A percentile compares a stretch with the other conserved stretches of the same genome.
phyloP scores from a whole-genome alignment of 2,888 invertebrate species.

The Netelia inedita region DNA sequence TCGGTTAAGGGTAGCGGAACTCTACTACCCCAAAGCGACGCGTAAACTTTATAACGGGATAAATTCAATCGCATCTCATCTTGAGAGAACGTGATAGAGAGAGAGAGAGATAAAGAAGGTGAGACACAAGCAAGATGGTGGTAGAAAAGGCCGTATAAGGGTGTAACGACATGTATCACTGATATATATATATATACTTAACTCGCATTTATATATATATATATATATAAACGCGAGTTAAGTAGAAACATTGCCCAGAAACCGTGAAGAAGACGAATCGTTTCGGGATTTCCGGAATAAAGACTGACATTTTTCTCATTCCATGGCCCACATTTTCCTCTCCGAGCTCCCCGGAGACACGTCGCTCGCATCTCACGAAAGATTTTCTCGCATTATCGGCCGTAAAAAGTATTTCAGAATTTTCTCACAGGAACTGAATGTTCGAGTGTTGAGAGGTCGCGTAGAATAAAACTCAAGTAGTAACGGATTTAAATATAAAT shows the following conservation, averaged over 20 bases:
- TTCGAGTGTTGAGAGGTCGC: not conserved
- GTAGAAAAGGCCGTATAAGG: not conserved
- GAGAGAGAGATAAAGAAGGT: constrained; percentile 40
- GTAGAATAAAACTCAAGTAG: constrained; percentile 1
- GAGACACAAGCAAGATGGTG: constrained; percentile 12
- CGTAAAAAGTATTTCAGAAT: constrained; percentile 33
- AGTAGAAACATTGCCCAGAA: constrained; percentile 57
- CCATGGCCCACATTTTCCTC: constrained; percentile 22
- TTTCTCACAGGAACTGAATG: not conserved
- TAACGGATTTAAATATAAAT: not conserved
- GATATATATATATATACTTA: constrained; percentile 21
- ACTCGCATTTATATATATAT: constrained; percentile 37
- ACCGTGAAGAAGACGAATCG: constrained; percentile 64
- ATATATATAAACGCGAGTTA: constrained; percentile 40
- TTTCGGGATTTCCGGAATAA: constrained; percentile 52
- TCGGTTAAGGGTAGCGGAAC: constrained; percentile 10
- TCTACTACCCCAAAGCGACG: constrained; percentile 56
- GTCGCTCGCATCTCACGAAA: constrained; percentile 31
- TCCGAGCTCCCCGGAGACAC: constrained; percentile 19
- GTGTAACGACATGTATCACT: not conserved
- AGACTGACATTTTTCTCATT: constrained; percentile 60
- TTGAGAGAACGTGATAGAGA: constrained; percentile 36
- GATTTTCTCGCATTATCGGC: constrained; percentile 44
- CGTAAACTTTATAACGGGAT: constrained; percentile 70
- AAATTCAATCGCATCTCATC: constrained; percentile 74